Evolutionary conservation across 2,888 invertebrate species (phyloP), one percentile per base, ranked within the genome.

Genomic region (Calliopum simillimum): DNA sequence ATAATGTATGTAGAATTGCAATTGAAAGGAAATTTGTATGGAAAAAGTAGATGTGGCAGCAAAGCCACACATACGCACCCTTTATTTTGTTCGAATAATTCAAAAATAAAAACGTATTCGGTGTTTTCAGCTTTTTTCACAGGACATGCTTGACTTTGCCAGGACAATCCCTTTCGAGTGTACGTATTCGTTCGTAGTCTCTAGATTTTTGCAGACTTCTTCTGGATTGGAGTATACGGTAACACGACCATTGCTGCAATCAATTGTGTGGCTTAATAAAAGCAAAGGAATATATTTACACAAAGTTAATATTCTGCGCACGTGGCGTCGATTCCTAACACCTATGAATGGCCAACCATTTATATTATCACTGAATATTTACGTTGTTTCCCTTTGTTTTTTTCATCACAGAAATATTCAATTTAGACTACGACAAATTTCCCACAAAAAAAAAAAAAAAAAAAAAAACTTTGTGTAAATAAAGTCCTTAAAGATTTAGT

Each of bases 51-150:
- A 69, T 68, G 79, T 79, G 79, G 80, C 76, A 79, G 78, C 75
- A 74, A 67, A 70, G 49, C 63, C 72, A 72, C 51, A 62, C 68
- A 65, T 59, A 68, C 55, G 64, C 59, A 71, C 71, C 41, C 66
- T 46, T 75, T 73, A 74, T 75, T 73, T 73, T 73, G 69, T 74
- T 79, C 72, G 71, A 75, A 70, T 61, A 63, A 72, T 61, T n/a
- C 68, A 76, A 76, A 71, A 76, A 77, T 73, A 76, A 80, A 81
- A 81, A 79, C 80, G 79, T 82, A 81, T 83, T 83, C 83, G 83
- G 82, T 82, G 83, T 83, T 83, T 83, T 83, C 83, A 83, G 83
- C 83, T 83, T 82, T 80, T 82, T 76, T 81, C 82, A 80, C 82
- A 82, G 83, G 83, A 83, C 81, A 64, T 65, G 56, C 69, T 71